Evolutionary conservation across 2,888 invertebrate species (phyloP), one percentile per base, ranked within the genome.

Genomic region (Macropis europaea): DNA sequence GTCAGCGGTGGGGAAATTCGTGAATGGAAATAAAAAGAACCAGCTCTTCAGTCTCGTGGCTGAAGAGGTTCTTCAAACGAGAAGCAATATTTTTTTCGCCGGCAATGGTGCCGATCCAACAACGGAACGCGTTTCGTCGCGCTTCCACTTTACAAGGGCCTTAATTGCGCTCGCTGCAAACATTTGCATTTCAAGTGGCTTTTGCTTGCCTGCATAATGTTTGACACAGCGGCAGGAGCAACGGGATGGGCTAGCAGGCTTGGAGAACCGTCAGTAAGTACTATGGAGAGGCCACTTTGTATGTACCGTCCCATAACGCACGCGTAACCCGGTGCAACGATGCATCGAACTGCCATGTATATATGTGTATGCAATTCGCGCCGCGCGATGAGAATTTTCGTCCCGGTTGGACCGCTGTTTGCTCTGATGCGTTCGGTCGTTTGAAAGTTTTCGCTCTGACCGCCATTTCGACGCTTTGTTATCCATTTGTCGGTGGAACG

Each of bases 121-220:
- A 48, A 45, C 62, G 43, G 28, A 67, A 47, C 64, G 48, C 50
- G 63, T 61, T n/a, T 52, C 73, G 70, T 72, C 54, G 63, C 54
- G 63, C 28, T 64, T 57, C 40, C 57, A 59, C 56, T 48, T 38
- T 54, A 48, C 73, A 73, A 79, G 74, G 60, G 68, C 76, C 84
- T 84, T 86, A 85, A 85, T 85, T 86, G 82, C 84, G 72, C 73
- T 60, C 77, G 77, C 70, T 64, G 79, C 81, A 83, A 86, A 85
- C 77, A 85, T 85, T 86, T 86, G 82, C 85, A 84, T 86, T 78
- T 80, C 81, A 74, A 84, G 85, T 71, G 81, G 79, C 79, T 78
- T 79, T 67, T 67, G 79, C 79, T 76, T 73, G 80, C 63, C 76
- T 78, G 84, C 81, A 83, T 85, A 85, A 85, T 82, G 84, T 82